phyloP scores from a whole-genome alignment of 2,888 invertebrate species.

The Leptinotarsa tumamoca region DNA sequence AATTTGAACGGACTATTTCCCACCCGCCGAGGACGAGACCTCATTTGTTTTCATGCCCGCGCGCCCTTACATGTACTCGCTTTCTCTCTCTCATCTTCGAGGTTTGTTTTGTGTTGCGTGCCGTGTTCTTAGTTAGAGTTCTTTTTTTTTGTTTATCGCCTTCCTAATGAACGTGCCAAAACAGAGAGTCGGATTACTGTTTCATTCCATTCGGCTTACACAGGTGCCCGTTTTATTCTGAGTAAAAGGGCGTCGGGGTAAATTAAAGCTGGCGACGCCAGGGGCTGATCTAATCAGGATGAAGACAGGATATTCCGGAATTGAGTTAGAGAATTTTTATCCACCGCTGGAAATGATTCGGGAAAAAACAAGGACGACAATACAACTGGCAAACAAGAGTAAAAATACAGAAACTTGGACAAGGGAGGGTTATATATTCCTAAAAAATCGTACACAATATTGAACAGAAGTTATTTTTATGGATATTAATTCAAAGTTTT shows the following conservation, averaged over 20 bases:
- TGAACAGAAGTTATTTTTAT: no score
- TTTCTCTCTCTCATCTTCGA: constrained; percentile 6
- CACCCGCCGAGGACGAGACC: background rate
- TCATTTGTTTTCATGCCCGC: constrained; percentile 19
- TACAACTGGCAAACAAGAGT: background rate
- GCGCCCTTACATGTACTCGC: constrained; percentile 9
- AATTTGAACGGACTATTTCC: background rate
- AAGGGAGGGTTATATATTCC: background rate
- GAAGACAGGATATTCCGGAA: constrained; percentile 17
- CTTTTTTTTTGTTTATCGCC: constrained; percentile 13
- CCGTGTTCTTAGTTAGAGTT: background rate
- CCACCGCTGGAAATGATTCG: constrained; percentile 2
- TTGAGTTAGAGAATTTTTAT: constrained; percentile 9
- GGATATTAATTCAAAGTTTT: no score
- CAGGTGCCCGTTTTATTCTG: background rate
- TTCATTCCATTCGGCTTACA: constrained; percentile 2
- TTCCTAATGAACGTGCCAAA: constrained; percentile 5
- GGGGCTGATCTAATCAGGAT: constrained; percentile 20
- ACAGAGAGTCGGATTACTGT: constrained; percentile 14
- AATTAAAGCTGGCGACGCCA: constrained; percentile 7
- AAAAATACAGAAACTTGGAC: background rate
- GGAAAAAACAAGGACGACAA: background rate
- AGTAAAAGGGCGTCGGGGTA: background rate
- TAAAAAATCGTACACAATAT: background rate
- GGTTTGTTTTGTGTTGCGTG: constrained; percentile 11